A percentile compares a stretch with the other conserved stretches of the same genome.
These are phyloP conservation scores for Austrolebias charrua DNA, from an alignment of 2,797 vertebrate species.

Conservation along the genomic window DNA sequence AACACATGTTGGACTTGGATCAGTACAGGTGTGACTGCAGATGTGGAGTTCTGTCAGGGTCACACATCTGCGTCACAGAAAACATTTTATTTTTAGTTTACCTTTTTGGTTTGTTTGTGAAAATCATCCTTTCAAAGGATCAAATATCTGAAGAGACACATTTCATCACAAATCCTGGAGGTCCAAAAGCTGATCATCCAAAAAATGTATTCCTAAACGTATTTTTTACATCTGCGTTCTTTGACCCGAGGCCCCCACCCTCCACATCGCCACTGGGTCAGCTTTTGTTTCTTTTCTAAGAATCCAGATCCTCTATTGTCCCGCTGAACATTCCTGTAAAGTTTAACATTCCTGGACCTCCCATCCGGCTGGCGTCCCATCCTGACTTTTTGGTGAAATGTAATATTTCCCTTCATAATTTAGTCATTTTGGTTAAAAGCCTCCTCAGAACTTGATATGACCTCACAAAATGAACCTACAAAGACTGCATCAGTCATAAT, in stretches of 20 bases:
- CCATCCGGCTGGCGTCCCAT: neutral
- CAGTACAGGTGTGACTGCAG: neutral
- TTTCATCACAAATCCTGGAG: neutral
- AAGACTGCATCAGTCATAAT: too few species aligned
- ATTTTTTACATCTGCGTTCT: neutral
- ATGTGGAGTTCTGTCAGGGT: neutral
- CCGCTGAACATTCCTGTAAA: neutral
- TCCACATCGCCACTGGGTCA: neutral
- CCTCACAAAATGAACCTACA: too few species aligned
- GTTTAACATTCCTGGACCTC: neutral
- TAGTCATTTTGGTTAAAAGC: neutral
- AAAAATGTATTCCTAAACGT: neutral
- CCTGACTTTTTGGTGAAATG: neutral
- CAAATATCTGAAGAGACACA: too few species aligned
- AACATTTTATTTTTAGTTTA: neutral
- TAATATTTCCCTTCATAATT: too few species aligned
- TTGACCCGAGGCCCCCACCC: neutral
- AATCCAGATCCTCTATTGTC: conserved; percentile 16
- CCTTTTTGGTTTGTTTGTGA: neutral
- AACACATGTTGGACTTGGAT: neutral
- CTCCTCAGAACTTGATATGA: too few species aligned
- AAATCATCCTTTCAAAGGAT: too few species aligned
- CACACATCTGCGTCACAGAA: neutral
- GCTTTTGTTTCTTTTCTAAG: conserved; percentile 21
- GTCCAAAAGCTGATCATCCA: neutral